Evolutionary conservation across 2,888 invertebrate species (phyloP).

Genomic region (Eristalis pertinax): DNA sequence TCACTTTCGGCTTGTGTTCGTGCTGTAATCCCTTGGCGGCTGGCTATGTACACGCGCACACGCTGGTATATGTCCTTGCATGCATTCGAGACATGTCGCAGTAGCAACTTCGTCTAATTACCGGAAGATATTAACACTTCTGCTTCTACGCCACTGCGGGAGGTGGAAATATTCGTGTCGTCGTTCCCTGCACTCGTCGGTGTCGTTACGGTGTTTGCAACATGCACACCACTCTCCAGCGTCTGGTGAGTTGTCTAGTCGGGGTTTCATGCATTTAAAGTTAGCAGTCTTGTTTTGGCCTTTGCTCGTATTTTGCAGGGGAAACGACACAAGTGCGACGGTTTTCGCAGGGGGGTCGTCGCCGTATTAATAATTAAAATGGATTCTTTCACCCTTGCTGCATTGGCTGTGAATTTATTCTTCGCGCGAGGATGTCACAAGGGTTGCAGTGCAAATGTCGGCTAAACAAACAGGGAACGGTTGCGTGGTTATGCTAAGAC

Average conservation of each 20-base stretch:
- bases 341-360: background rate
- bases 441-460: background rate
- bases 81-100: conserved; percentile 73
- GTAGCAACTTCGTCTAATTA: conserved; percentile 76
- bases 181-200: background rate
- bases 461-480: background rate
- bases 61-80: background rate
- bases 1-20: background rate
- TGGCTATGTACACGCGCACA: background rate
- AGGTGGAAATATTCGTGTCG: background rate
- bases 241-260: conserved; percentile 12
- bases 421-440: background rate
- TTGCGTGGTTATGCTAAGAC: background rate
- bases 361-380: background rate
- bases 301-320: background rate
- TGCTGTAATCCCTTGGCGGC: background rate
- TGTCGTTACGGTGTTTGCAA: background rate
- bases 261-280: conserved; percentile 17
- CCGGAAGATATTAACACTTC: conserved; percentile 79
- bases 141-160: conserved; percentile 32
- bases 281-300: background rate
- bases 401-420: background rate
- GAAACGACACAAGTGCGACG: background rate
- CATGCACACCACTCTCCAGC: background rate
- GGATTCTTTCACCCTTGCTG: background rate